Evolutionary conservation across 1,140 invertebrate genomes (phyloP).

Genomic region (Gryllus bimaculatus): DNA sequence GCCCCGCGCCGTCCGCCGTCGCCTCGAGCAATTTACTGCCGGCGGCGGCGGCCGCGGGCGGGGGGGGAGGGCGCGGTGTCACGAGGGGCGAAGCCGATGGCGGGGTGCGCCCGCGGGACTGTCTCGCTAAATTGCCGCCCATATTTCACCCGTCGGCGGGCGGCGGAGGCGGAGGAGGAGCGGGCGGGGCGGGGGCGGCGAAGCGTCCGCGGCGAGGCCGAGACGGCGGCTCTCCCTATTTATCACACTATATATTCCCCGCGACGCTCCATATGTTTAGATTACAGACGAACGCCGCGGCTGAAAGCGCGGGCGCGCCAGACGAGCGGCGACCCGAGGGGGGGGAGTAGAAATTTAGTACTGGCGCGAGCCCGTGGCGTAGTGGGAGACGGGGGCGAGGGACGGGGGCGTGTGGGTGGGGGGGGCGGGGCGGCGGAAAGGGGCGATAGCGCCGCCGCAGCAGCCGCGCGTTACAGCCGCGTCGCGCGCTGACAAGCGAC

Average conservation of each 20-base stretch:
- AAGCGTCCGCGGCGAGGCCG: conserved; percentile 7
- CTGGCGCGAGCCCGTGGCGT: neutral
- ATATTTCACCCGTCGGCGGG: conserved; percentile 22
- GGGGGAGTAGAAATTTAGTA: conserved; percentile 21
- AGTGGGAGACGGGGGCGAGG: conserved; percentile 12
- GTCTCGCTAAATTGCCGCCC: conserved; percentile 26
- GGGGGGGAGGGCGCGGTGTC: neutral
- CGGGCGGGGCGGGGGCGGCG: conserved; percentile 2
- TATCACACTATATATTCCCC: conserved; percentile 25
- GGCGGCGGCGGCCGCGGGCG: too few relatives aligned
- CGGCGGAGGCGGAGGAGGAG: neutral
- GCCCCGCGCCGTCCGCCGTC: neutral
- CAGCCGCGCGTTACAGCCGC: too few relatives aligned
- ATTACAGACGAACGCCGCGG: conserved; percentile 24
- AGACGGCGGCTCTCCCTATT: conserved; percentile 21
- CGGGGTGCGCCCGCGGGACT: conserved; percentile 10
- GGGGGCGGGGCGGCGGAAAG: conserved; percentile 1
- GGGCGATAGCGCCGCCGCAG: neutral
- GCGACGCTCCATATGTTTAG: conserved; percentile 26
- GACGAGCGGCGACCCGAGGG: conserved; percentile 8
- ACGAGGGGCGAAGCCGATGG: neutral
- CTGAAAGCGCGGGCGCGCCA: conserved; percentile 7
- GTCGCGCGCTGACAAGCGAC: too few relatives aligned
- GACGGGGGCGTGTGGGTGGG: conserved; percentile 1
- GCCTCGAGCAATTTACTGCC: neutral